Evolutionary conservation across 2,113 vertebrate species (phyloP), one percentile per base, ranked within the genome.

Genomic region (Anoplopoma fimbria): DNA sequence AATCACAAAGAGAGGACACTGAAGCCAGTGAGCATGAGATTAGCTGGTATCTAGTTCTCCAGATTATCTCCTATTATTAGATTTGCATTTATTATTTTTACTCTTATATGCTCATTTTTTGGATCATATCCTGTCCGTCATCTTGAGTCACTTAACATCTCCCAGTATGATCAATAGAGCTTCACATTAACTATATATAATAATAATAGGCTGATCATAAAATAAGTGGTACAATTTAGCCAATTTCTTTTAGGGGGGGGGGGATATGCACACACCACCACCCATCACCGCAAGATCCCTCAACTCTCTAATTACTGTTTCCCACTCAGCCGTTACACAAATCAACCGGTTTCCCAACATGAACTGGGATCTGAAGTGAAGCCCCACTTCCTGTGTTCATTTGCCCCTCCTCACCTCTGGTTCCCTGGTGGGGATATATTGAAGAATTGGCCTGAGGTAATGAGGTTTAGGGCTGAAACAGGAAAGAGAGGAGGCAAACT

Each of bases 291-390:
- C 29, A 29, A 60, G 4, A 51, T 21, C 14, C 42, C 21, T 68
- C 33, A 29, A 21, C 21, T 33, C 27, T 47, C 29, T 29, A 63
- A 55, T 49, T 47, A 64, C 23, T 77, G 47, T 9, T 57, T 58
- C 7, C 8, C 7, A 12, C 65, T 60, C 23, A 1, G 31, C 6
- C 6, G 34, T 36, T 29, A 69, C 21, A 74, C 57, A 83, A 73
- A 87, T 82, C 73, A 79, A 77, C 57, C 9, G 9, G 29, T 73
- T 81, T 65, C 61, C 29, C 33, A 13, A 64, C 74, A 70, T 1
- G 36, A 76, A 38, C 60, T 33, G 47, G 71, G 69, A 86, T 88
- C 47, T 81, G 51, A 88, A 78, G 84, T 90, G 91, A 90, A 77
- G 86, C 33, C 34, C 36, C 5, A 27, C 85, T 84, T 87, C 82